Base-by-base conservation (phyloP, 2,888 invertebrate species). In the Aporophyla lueneburgensis region DNA sequence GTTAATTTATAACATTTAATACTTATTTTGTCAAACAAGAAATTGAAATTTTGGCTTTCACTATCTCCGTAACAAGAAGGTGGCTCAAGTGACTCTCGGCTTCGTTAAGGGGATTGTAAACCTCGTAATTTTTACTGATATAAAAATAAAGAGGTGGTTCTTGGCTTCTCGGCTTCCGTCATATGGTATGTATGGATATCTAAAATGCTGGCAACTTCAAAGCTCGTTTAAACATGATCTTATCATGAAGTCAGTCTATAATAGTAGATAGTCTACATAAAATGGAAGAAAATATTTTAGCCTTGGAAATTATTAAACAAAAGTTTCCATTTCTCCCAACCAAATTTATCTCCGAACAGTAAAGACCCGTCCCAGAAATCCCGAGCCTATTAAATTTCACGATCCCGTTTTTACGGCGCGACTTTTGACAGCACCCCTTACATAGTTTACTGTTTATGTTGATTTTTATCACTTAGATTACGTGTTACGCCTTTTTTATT, bases 391-490 rank as follows among this genome's bases (percentile, higher is more conserved):
- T 86, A 86, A 87, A 79, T 85, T 87, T 86, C 84, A 89, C 73
- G 79, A 80, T 76, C 76, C 78, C 66, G 71, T 84, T 86, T 88
- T 87, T 85, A 87, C 70, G 88, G 81, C 65, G 88, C 62, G 84
- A 84, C 86, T 84, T 87, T 80, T 86, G 77, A 81, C 88, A 75
- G 71, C 84, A 68, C 58, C 78, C 63, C 68, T 71, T 76, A 62
- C 80, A 75, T 76, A 84, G 71, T 81, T 78, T 73, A 80, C 74
- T 81, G 82, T 85, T 85, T 81, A 85, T 85, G 83, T n/a, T 76
- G 80, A 79, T 84, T 86, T 88, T 84, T 83, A 79, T 76, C 65
- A 53, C 76, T 72, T 46, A 76, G 62, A 79, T 84, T 84, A 76
- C 53, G 59, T 71, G 67, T 76, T 74, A 83, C 69, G 71, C 51